Evolutionary conservation across 1,140 invertebrate species (phyloP), one percentile per base, ranked within the genome.

Genomic region (Camponotus pennsylvanicus): DNA sequence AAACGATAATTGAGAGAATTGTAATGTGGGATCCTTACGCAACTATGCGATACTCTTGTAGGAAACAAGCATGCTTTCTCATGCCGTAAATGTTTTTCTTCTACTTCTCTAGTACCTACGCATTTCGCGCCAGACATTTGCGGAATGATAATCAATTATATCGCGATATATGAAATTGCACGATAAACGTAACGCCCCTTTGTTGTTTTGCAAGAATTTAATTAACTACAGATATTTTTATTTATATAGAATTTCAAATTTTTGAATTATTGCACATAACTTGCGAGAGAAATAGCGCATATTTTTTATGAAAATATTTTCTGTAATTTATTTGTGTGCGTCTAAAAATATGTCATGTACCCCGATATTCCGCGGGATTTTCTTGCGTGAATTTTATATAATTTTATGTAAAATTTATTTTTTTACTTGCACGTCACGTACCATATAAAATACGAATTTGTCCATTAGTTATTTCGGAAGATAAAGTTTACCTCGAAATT

Each of bases 1-100:
- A 45, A 82, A 82, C 40, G 79, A 82, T 82, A 82, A 82, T 82
- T 59, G 55, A 71, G 67, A 45, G 18, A 11, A 78, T 18, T 64
- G 42, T 27, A 59, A 61, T 18, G 32, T 32, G 27, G 37, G 40
- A 82, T 45, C 13, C 40, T 71, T 73, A 49, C 18, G 64, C 15
- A 82, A 82, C 37, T 42, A 32, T 9, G 15, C 7, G 21, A 18
- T 79, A 52, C 0, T 42, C 8, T 5, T 21, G 2, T 27, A 45
- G 32, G 21, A 70, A 79, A 40, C 34, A 49, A 7, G 2, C 34
- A 40, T 52, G 21, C 13, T 13, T 79, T 55, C 32, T 69, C 34
- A 37, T 55, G 4, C 4, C 15, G 15, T 52, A 37, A 80, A 69
- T 55, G 15, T 57, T 80, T 18, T 18, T 52, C 13, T 7, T 42